Conservation (phyloP, 2,888 invertebrate genomes). For the Formica aserva region DNA sequence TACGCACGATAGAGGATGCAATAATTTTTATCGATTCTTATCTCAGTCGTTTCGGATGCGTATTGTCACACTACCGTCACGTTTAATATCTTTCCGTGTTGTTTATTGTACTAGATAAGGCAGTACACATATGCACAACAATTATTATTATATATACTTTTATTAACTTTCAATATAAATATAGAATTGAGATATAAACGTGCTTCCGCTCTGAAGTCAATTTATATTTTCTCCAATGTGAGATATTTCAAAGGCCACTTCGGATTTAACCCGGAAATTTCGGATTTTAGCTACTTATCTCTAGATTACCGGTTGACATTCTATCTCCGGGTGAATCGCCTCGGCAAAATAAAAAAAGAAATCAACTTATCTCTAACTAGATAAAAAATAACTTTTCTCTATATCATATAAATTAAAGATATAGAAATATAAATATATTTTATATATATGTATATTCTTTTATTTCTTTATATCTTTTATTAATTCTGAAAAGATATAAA, state of each 20-base stretch:
- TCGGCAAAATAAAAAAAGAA: not conserved
- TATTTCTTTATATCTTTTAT: not conserved
- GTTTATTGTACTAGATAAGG: constrained; percentile 19
- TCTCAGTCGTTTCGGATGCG: not conserved
- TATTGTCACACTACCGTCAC: not conserved
- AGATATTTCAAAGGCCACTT: not conserved
- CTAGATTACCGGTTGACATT: not conserved
- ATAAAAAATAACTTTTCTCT: not conserved
- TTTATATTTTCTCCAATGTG: not conserved
- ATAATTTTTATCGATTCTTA: constrained; percentile 34
- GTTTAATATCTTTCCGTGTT: not conserved
- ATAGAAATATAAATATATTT: not conserved
- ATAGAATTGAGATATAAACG: not conserved
- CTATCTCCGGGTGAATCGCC: not conserved
- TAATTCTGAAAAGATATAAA: not conserved
- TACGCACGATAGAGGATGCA: not conserved
- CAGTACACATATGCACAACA: not conserved
- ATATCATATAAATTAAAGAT: not conserved
- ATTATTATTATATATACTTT: not conserved
- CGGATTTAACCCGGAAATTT: constrained; percentile 24
- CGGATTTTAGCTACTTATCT: constrained; percentile 21
- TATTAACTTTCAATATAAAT: constrained; percentile 1
- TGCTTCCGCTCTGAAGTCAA: not conserved
- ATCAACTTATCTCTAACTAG: constrained; percentile 6
- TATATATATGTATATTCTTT: not conserved